Percentiles rank a stretch among this genome's conserved stretches.
phyloP scores from a whole-genome alignment of 2,113 vertebrate genomes.

The Crypturellus undulatus region DNA sequence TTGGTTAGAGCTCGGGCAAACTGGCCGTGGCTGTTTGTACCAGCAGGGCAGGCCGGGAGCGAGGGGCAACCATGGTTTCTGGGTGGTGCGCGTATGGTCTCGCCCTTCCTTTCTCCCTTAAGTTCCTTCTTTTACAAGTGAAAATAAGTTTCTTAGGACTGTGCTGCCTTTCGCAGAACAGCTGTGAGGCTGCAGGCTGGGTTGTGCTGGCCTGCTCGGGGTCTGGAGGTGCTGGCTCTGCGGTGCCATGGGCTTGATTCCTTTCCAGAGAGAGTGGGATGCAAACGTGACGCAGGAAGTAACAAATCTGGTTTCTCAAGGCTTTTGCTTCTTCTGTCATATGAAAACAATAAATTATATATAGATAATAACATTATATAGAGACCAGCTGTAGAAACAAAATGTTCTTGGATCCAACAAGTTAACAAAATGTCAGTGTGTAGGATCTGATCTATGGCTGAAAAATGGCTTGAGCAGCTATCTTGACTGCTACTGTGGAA shows the following conservation, averaged over 20 bases:
- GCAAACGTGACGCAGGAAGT: not conserved
- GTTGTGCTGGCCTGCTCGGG: not conserved
- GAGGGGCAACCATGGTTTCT: not conserved
- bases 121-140: not conserved
- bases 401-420: not conserved
- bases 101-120: not conserved
- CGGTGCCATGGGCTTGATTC: too few species aligned
- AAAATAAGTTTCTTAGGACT: not conserved
- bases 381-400: not conserved
- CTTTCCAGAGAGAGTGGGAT: not conserved
- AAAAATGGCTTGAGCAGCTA: not conserved
- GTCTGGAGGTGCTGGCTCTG: too few species aligned
- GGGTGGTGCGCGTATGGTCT: not conserved
- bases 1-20: too few species aligned
- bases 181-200: too few species aligned
- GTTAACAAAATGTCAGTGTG: not conserved
- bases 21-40: not conserved
- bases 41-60: not conserved
- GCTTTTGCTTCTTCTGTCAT: not conserved
- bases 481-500: not conserved
- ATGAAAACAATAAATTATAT: not conserved
- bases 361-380: not conserved
- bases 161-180: not conserved
- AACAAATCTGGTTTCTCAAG: not conserved
- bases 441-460: not conserved